phyloP scores from a whole-genome alignment of 2,888 invertebrate species.

The Spodoptera exigua region DNA sequence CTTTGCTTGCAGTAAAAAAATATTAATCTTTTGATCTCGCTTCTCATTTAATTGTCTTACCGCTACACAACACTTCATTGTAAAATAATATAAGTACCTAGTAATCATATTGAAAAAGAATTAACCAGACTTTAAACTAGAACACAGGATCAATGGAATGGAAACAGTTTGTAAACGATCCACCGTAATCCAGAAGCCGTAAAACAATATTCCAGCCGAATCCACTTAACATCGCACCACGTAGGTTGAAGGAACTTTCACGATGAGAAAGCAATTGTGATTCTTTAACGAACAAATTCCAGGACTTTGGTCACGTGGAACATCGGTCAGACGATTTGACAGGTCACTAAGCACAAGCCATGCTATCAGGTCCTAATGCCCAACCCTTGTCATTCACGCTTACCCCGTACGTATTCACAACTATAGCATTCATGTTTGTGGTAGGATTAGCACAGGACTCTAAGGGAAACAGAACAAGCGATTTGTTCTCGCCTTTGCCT shows the following conservation, averaged over 20 bases:
- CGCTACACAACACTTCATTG: too few species aligned
- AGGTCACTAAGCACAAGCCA: conserved; percentile 36
- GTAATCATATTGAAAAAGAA: too few species aligned
- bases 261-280: conserved; percentile 13
- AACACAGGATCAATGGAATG: conserved; percentile 6
- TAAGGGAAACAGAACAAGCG: neutral
- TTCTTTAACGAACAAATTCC: conserved; percentile 38
- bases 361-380: conserved; percentile 21
- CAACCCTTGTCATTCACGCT: conserved; percentile 45
- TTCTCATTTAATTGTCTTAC: too few species aligned
- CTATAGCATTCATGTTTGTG: conserved; percentile 5
- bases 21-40: too few species aligned
- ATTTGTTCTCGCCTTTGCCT: too few species aligned
- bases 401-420: conserved; percentile 14
- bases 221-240: conserved; percentile 37
- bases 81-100: too few species aligned
- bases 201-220: conserved; percentile 28
- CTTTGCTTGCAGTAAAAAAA: too few species aligned
- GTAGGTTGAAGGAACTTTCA: conserved; percentile 38
- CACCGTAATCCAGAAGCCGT: conserved; percentile 38
- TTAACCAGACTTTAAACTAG: neutral
- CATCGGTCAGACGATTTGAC: conserved; percentile 32
- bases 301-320: conserved; percentile 19
- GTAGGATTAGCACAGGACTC: conserved; percentile 17
- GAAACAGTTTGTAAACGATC: conserved; percentile 28